phyloP scores from a whole-genome alignment of 2,888 invertebrate species.

The Serripes groenlandicus region DNA sequence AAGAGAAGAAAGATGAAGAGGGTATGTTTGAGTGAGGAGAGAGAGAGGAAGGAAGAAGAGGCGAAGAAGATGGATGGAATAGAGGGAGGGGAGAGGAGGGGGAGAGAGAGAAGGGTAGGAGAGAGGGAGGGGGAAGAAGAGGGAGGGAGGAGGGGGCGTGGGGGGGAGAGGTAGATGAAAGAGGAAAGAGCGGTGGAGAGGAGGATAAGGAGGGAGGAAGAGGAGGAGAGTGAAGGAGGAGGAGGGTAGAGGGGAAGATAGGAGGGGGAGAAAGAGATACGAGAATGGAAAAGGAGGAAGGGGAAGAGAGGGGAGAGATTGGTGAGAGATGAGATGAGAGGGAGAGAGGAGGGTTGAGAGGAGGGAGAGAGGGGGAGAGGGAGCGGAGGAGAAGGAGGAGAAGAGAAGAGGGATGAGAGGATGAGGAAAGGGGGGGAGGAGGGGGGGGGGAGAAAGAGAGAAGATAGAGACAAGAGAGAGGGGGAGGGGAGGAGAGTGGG shows the following conservation, averaged over 20 bases:
- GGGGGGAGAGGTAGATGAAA: neutral
- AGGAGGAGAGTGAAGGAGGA: too few relatives aligned
- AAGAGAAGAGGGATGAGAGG: neutral
- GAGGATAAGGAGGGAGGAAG: neutral
- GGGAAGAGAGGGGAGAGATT: neutral
- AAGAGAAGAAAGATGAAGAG: neutral
- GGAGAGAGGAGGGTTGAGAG: neutral
- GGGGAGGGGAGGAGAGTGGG: too few relatives aligned
- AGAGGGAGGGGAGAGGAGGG: neutral
- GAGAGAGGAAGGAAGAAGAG: neutral
- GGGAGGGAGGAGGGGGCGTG: neutral
- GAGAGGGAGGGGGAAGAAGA: neutral
- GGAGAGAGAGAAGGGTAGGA: neutral
- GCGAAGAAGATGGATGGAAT: neutral
- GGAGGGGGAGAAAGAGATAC: neutral
- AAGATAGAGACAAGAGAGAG: too few relatives aligned
- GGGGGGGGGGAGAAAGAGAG: too few relatives aligned
- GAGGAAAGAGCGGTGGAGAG: neutral
- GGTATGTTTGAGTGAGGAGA: neutral
- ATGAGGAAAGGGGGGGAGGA: neutral
- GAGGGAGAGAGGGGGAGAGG: conserved; percentile 3
- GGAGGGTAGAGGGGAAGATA: neutral
- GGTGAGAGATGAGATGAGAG: neutral
- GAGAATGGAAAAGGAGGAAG: neutral
- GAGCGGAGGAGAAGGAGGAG: neutral